phyloP scores from a whole-genome alignment of 1,140 invertebrate genomes.

The Nylanderia fulva region DNA sequence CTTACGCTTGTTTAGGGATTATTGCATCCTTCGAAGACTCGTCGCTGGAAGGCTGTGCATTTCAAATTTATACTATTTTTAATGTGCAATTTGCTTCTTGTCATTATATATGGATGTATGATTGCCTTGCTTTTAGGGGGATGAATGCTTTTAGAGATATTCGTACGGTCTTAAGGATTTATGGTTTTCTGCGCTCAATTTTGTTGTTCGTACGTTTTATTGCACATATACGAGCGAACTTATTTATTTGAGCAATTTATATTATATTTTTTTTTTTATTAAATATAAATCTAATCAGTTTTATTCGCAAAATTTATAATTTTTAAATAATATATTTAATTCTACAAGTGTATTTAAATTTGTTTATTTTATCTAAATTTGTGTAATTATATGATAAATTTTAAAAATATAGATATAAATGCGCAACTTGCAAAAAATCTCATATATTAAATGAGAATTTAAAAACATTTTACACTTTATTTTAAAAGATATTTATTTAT shows the following conservation, averaged over 20 bases:
- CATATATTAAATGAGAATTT: not conserved
- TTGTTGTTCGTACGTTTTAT: not conserved
- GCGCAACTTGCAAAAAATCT: not conserved
- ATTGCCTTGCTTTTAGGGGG: conserved; percentile 23
- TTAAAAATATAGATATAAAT: not conserved
- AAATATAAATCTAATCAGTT: not conserved
- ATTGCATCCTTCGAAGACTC: conserved; percentile 33
- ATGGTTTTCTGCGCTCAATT: not conserved
- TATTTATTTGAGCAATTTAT: not conserved
- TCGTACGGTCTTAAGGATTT: not conserved
- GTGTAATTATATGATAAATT: not conserved
- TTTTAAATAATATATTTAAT: not conserved
- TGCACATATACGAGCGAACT: not conserved
- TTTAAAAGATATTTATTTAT: not conserved
- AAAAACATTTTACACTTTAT: conserved; percentile 8
- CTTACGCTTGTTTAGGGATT: conserved; percentile 37
- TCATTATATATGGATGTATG: conserved; percentile 47
- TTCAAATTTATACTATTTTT: conserved; percentile 9
- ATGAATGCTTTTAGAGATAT: conserved; percentile 31
- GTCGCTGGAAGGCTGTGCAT: conserved; percentile 22
- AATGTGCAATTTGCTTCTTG: conserved; percentile 41
- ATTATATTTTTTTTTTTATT: not conserved
- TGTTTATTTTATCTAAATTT: conserved; percentile 7
- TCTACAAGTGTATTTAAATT: not conserved
- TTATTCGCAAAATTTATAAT: not conserved